Evolutionary conservation across 2,888 invertebrate species (phyloP), one percentile per base, ranked within the genome.

Genomic region (Phragmatobia fuliginosa): DNA sequence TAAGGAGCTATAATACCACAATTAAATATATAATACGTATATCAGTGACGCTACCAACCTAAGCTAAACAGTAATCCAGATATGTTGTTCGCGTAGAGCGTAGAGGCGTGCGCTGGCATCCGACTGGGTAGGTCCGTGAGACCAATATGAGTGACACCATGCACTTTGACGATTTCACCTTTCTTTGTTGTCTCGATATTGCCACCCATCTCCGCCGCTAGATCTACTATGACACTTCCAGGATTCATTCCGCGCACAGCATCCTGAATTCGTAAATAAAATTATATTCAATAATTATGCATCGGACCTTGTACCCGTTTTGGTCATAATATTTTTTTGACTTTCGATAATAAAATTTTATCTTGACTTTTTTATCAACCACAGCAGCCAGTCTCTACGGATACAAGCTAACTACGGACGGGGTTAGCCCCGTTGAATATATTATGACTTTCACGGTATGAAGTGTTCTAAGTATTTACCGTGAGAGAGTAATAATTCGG

Each of bases 11-110:
- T 25, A 52, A n/a, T 25, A 25, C 11, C 25, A 14, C 5, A 14
- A 25, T 56, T 56, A 56, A 16, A 52, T 10, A 25, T 28, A 28
- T 56, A 14, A 25, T 11, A 52, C 4, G 14, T 52, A 14, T 52
- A 52, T 52, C 11, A 25, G 49, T 52, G n/a, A 56, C 28, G 56
- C 16, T 18, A 64, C 91, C 90, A 90, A 96, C 98, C 98, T 77
- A 98, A 96, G 66, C 98, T 97, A 2, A 98, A 92, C 14, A 98
- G 92, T 82, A 98, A 97, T 86, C 98, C 98, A 28, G 98, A 97
- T 79, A 98, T 98, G 87, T 98, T 98, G 90, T 98, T 98, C n/a
- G 97, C 98, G 87, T 98, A 98, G 32, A 98, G 94, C 0, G 98
- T 98, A 38, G 98, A 98, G 67, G 98, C 97, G 90, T 98, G 98